Base-by-base conservation (phyloP, 1,140 invertebrate species). In the Hormaphis cornu region DNA sequence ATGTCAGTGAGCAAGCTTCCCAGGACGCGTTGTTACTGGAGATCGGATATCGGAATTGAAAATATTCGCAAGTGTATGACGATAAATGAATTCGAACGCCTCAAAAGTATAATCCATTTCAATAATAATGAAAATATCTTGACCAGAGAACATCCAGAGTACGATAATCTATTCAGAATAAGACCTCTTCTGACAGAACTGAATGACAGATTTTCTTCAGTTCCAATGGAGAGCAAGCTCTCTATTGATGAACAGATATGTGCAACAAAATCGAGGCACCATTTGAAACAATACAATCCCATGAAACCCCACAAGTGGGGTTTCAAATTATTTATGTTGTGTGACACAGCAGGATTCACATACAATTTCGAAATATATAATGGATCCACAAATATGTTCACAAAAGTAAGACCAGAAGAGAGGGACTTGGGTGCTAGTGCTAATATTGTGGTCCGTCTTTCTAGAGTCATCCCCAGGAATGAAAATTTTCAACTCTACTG, bases 221-320 rank as follows among this genome's bases (percentile, higher is more conserved):
- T 75, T 18, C 75, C 75, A 56, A 54, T 75, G 37, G 72, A 76
- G 24, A 76, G n/a, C n/a, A 69, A 70, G 73, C 37, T 66, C 77
- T 12, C 74, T 73, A 12, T 20, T 78, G 76, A 78, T 74, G 75
- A 73, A 69, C 74, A 78, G 50, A 75, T 78, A 74, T 77, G 75
- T 70, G 14, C 75, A 37, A 73, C 73, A 8, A 77, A 78, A 71
- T 59, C 74, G 14, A 56, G 37, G 0, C 73, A 75, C 72, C 74
- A 73, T 52, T 59, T 77, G 53, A 77, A 58, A 42, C 76, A 77
- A 69, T 78, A 77, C 69, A 52, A 76, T 2, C 75, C 76, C 26
- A 75, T 75, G 18, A 78, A 78, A 61, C 76, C 74, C 22, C 73
- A 76, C 58, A 76, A 76, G 73, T 76, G 73, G 73, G 75, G 75